phyloP scores from a whole-genome alignment of 2,888 invertebrate species.

The Oegoconia quadripuncta region DNA sequence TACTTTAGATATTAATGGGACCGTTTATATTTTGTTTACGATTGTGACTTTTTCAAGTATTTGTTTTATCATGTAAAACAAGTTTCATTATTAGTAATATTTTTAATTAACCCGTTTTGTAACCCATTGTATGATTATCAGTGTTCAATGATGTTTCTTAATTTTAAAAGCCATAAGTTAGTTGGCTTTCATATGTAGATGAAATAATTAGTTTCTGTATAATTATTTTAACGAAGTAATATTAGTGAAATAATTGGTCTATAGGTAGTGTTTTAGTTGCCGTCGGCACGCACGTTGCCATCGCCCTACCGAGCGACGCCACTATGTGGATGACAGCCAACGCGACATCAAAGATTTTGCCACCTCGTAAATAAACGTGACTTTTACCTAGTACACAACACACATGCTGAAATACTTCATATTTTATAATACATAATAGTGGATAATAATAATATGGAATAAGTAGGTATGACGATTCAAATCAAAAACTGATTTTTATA shows the following conservation, averaged over 20 bases:
- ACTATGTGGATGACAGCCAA: constrained; percentile 57
- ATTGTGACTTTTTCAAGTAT: too few relatives aligned
- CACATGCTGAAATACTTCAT: constrained; percentile 17
- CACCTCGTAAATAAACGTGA: constrained; percentile 61
- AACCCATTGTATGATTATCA: too few relatives aligned
- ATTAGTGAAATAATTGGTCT: background rate
- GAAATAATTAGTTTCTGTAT: background rate
- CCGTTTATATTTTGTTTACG: too few relatives aligned
- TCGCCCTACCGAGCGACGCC: constrained; percentile 25
- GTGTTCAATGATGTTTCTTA: too few relatives aligned
- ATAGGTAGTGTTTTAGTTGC: background rate
- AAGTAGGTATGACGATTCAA: background rate
- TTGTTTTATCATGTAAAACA: too few relatives aligned
- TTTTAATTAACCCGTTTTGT: too few relatives aligned
- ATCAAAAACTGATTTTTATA: background rate
- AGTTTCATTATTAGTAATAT: too few relatives aligned
- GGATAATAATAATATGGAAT: background rate
- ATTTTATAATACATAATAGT: background rate
- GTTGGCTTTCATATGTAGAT: background rate
- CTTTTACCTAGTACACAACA: constrained; percentile 29
- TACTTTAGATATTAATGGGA: too few relatives aligned
- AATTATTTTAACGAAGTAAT: background rate
- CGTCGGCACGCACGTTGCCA: constrained; percentile 20
- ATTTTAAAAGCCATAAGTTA: too few relatives aligned
- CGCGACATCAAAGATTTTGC: constrained; percentile 59